Evolutionary conservation across 2,113 vertebrate genomes (phyloP).

Genomic region (Hypomesus transpacificus): DNA sequence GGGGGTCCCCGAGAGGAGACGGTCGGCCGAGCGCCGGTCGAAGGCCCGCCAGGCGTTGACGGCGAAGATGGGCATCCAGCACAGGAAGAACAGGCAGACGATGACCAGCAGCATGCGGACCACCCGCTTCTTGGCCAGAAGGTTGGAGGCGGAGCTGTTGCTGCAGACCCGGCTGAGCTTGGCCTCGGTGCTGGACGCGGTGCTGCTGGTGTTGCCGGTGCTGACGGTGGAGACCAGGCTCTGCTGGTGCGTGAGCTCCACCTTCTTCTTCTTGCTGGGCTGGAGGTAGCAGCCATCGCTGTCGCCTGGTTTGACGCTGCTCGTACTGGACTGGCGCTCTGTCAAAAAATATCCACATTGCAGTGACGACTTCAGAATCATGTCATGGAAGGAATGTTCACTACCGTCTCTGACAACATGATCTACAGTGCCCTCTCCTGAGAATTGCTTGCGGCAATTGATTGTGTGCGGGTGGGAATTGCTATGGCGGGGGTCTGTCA

Average conservation of each 20-base stretch:
- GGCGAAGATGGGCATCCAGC: slow-evolving; percentile 94
- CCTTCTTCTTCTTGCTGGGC: slow-evolving; percentile 64
- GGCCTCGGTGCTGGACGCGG: slow-evolving; percentile 23
- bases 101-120: slow-evolving; percentile 97
- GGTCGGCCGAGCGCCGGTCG: slow-evolving; percentile 77
- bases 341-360: slow-evolving; percentile 15
- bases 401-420: no score
- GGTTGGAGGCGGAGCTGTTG: slow-evolving; percentile 80
- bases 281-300: slow-evolving; percentile 88
- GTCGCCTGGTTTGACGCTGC: slow-evolving; percentile 73
- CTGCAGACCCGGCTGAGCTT: slow-evolving; percentile 72
- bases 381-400: no score
- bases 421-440: no score
- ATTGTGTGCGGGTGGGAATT: no score
- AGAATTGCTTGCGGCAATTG: neutral
- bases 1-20: slow-evolving; percentile 88
- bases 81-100: slow-evolving; percentile 92
- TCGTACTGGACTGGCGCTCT: slow-evolving; percentile 78
- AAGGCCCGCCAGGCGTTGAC: slow-evolving; percentile 95
- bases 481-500: neutral
- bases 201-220: neutral
- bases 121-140: slow-evolving; percentile 94
- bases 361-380: neutral
- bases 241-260: slow-evolving; percentile 57
- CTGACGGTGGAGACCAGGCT: neutral